Conservation (phyloP, 2,113 vertebrate species). For the Epinephelus moara region DNA sequence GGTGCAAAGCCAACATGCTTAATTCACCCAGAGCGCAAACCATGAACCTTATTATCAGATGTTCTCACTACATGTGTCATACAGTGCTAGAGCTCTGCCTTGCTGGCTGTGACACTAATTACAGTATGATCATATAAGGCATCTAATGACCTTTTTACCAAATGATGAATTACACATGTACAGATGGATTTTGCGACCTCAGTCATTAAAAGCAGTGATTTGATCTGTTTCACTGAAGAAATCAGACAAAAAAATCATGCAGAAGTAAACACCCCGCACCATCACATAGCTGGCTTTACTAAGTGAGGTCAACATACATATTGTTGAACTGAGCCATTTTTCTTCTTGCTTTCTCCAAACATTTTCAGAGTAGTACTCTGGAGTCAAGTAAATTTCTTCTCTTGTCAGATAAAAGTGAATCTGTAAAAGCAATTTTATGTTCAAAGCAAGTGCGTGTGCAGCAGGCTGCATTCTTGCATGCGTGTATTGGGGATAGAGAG, state of each 20-base stretch:
- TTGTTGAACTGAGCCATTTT: constrained; percentile 33
- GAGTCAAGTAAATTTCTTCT: constrained; percentile 64
- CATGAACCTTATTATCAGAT: not conserved
- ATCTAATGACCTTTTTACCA: not conserved
- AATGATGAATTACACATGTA: not conserved
- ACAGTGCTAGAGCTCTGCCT: not conserved
- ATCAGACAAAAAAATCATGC: not conserved
- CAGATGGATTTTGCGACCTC: too few species aligned
- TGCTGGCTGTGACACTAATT: not conserved
- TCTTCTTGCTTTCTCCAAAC: constrained; percentile 34
- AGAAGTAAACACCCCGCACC: not conserved
- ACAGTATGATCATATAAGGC: not conserved
- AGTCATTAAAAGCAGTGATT: too few species aligned
- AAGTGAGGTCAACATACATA: constrained; percentile 12
- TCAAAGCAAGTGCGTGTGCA: constrained; percentile 53
- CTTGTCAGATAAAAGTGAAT: constrained; percentile 75
- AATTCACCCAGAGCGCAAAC: not conserved
- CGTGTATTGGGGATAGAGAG: constrained; percentile 29
- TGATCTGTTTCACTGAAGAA: not conserved
- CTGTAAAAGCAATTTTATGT: constrained; percentile 77
- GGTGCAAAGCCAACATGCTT: not conserved
- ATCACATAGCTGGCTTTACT: constrained; percentile 17
- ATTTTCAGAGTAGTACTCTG: constrained; percentile 37
- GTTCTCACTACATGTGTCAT: not conserved
- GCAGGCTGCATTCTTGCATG: constrained; percentile 29